Base-by-base conservation (phyloP, 2,797 vertebrate genomes). In the Artibeus lituratus region DNA sequence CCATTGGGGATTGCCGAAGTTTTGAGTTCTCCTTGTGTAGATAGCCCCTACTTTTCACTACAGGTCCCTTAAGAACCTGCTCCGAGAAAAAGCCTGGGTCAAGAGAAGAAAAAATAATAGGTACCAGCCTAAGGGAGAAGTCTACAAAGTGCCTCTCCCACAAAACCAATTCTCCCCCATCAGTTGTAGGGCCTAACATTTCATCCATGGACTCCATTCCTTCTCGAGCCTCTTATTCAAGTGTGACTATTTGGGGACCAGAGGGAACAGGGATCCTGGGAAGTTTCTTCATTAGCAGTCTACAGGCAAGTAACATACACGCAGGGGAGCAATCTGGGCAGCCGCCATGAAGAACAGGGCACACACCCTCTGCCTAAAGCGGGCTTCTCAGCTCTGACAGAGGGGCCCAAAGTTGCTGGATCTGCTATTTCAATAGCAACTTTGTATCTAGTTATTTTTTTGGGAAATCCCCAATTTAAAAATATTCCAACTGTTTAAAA, bases 71-170 rank as follows among this genome's bases (percentile, higher is more conserved):
- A 35, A 92, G 62, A 70, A 87, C 24, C 67, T 70, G 53, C 15
- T 89, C 59, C 55, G 57, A 94, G 93, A 53, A 82, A 82, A 92
- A 89, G n/a, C 49, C 47, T 90, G 42, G 44, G 70, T 84, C 24
- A 51, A 81, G 42, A 72, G n/a, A 19, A 88, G 62, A 47, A 59
- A 57, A 72, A 7, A 77, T 53, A 83, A 22, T 0, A 77, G 42
- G 26, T 3, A 57, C 42, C n/a, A 65, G 53, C 11, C 10, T 29
- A 39, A 35, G 39, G 49, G 42, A 51, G 62, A 80, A 70, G 72
- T 44, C 32, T 42, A 22, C 70, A 62, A 67, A 85, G 14, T 18
- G 78, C 10, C 6, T 29, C 6, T 37, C 26, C 57, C 70, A 53
- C 37, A 2, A 11, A 51, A 76, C 22, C 42, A 42, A 37, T 21